A percentile compares a stretch with the other conserved stretches of the same genome.
Evolutionary conservation across 2,888 invertebrate species (phyloP).

Genomic region (Cephus runcator): DNA sequence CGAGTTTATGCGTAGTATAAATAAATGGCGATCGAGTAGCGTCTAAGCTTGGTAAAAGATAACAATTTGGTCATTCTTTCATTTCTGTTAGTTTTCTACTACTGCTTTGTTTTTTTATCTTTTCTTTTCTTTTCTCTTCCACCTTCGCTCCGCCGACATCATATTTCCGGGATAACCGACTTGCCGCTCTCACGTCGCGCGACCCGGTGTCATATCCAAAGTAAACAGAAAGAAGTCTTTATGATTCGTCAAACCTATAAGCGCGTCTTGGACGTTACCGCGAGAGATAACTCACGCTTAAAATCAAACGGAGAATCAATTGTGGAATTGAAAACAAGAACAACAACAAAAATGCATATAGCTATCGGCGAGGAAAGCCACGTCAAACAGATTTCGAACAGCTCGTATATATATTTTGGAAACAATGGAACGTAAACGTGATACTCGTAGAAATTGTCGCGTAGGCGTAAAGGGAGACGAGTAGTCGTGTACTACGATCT

Average conservation of each 20-base stretch:
- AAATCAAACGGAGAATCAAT: not conserved
- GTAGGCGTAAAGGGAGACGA: not conserved
- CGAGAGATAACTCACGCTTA: not conserved
- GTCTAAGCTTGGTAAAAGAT: not conserved
- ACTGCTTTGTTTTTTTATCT: not conserved
- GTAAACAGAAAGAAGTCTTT: not conserved
- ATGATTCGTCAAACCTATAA: not conserved
- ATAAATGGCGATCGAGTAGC: constrained; percentile 6
- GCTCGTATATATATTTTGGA: not conserved
- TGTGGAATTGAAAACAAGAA: not conserved
- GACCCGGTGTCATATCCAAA: not conserved
- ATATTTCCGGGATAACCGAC: not conserved
- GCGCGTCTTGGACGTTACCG: not conserved
- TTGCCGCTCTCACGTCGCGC: no score
- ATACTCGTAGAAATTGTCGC: not conserved
- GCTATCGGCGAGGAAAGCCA: not conserved
- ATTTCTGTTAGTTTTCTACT: not conserved
- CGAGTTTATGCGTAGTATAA: constrained; percentile 9
- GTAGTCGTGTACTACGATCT: no score
- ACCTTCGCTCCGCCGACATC: not conserved
- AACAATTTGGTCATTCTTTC: not conserved
- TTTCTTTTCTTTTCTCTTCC: not conserved
- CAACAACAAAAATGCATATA: not conserved
- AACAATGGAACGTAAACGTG: not conserved
- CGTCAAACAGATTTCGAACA: not conserved